Percentiles rank a stretch among this genome's conserved stretches.
These are phyloP conservation scores for Syngnathus typhle DNA, from an alignment of 2,113 vertebrate genomes.

Conservation along the genomic window DNA sequence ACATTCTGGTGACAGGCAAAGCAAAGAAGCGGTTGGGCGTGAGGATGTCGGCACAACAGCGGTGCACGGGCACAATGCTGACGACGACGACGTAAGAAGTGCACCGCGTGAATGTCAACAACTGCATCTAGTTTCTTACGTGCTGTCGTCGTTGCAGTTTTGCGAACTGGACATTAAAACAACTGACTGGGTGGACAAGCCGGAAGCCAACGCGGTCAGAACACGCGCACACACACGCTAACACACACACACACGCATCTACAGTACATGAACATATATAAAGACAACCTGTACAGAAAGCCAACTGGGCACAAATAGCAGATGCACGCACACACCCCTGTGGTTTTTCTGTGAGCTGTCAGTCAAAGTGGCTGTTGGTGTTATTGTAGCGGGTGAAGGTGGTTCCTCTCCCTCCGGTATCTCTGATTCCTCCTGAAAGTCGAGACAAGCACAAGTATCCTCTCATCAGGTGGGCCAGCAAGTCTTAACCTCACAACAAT, in stretches of 20 bases:
- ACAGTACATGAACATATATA: not conserved
- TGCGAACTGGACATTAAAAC: slow-evolving; percentile 64
- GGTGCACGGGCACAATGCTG: not conserved
- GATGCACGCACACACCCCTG: too few relatives aligned
- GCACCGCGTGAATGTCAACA: not conserved
- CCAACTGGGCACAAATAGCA: not conserved
- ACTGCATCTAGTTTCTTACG: not conserved
- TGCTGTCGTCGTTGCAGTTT: slow-evolving; percentile 61
- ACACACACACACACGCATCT: too few relatives aligned
- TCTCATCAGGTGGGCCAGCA: slow-evolving; percentile 66
- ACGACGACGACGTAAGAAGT: slow-evolving; percentile 60
- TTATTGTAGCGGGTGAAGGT: slow-evolving; percentile 61
- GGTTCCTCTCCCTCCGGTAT: slow-evolving; percentile 75
- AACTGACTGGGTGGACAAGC: slow-evolving; percentile 37
- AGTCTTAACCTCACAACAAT: not conserved
- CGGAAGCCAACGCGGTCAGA: slow-evolving; percentile 21
- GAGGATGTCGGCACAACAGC: slow-evolving; percentile 9
- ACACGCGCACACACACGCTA: too few relatives aligned
- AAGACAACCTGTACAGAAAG: not conserved
- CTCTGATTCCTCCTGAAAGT: slow-evolving; percentile 76
- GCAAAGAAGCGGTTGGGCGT: slow-evolving; percentile 56
- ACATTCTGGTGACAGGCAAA: slow-evolving; percentile 36
- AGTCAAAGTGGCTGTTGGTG: not conserved
- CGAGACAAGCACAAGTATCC: slow-evolving; percentile 77
- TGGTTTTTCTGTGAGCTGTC: not conserved